Conservation (phyloP, 1,140 invertebrate species). For the Rhyzopertha dominica region DNA sequence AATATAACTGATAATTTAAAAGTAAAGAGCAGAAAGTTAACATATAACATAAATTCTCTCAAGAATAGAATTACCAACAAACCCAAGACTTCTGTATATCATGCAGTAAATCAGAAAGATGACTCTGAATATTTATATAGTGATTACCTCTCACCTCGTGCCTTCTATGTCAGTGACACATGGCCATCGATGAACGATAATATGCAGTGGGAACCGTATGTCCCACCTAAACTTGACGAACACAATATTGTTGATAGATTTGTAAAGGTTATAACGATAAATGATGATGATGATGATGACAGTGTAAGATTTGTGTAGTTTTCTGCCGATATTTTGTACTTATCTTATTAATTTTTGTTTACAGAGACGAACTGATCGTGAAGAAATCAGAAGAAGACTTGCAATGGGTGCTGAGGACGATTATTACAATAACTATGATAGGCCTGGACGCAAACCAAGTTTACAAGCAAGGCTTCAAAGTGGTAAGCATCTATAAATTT, state of each 20-base stretch:
- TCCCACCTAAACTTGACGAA: conserved; percentile 45
- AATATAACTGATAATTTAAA: conserved; percentile 45
- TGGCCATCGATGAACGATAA: conserved; percentile 47
- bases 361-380: conserved; percentile 82
- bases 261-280: conserved; percentile 56
- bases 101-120: conserved; percentile 33
- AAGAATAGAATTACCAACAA: conserved; percentile 39
- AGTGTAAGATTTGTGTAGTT: neutral
- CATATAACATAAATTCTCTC: conserved; percentile 39
- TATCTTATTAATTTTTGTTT: conserved; percentile 42
- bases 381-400: conserved; percentile 82
- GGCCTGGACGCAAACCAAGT: conserved; percentile 75
- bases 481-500: conserved; percentile 50
- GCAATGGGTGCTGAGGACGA: conserved; percentile 85
- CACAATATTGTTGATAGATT: conserved; percentile 63
- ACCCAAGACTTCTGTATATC: conserved; percentile 38
- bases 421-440: conserved; percentile 58
- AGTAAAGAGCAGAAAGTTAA: conserved; percentile 41
- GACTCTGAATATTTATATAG: conserved; percentile 38
- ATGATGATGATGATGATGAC: conserved; percentile 47
- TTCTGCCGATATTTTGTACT: neutral
- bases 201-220: conserved; percentile 45
- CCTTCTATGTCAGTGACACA: conserved; percentile 42
- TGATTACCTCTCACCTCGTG: conserved; percentile 41
- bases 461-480: conserved; percentile 81